Evolutionary conservation across 2,797 vertebrate genomes (phyloP), one percentile per base, ranked within the genome.

Genomic region (Gallinago stenura): DNA sequence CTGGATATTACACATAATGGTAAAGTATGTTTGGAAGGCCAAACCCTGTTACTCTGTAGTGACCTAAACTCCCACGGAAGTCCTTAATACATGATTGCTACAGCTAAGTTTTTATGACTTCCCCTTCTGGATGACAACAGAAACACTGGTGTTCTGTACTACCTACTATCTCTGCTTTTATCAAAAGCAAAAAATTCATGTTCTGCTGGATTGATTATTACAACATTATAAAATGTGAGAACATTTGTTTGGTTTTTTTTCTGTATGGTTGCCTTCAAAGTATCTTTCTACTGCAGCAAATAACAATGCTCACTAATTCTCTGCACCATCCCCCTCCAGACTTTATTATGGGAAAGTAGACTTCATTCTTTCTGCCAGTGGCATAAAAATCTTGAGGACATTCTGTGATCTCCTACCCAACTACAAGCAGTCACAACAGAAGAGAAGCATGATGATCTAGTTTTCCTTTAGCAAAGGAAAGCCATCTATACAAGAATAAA

Each of bases 401-500:
- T 86, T 83, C 57, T 83, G 60, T 78, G 72, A 90, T 88, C 64
- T 95, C 69, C 26, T 58, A 81, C 41, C 46, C 73, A 93, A 13
- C 41, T 83, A 53, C n/a, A 6, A 78, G 35, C 24, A 78, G n/a
- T 58, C 51, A 88, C 48, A 91, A 68, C 57, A 90, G 70, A 94
- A 94, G 58, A 70, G 54, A 93, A 90, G 54, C 35, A 46, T 2
- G 33, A 90, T 72, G 80, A 83, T 33, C 1, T 7, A 86, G 37
- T 30, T 91, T 95, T 90, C 58, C 66, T 84, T 92, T 70, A 77
- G 60, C 51, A 93, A 91, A 87, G 68, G 71, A 94, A 97, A 96
- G 39, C 24, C 77, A 72, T 66, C 80, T 64, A 79, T 17, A 58
- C 14, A 91, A 81, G 77, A 90, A 95, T 56, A 39, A 86, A 89